Base-by-base conservation (phyloP, 2,888 invertebrate species). In the Osedax frankpressi region DNA sequence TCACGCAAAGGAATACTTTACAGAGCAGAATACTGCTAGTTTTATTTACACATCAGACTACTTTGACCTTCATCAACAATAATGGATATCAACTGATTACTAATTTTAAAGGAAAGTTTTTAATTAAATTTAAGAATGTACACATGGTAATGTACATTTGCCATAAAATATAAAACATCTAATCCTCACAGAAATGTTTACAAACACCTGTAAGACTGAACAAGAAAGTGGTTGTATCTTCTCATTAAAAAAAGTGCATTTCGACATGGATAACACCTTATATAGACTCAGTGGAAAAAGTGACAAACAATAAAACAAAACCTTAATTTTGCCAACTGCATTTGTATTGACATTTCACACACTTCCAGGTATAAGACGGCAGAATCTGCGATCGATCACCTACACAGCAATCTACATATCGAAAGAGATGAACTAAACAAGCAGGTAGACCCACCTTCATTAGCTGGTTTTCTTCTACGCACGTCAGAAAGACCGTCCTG, bases 331-430 rank as follows among this genome's bases (percentile, higher is more conserved):
- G 63, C 63, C 3, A 62, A 62, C 3, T 62, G 63, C 14, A 11
- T 3, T 62, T 62, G 6, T 62, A 62, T 3, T 62, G 6, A 2
- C 6, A 3, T 6, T 62, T 62, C 6, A 11, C 6, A 62, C 3
- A 62, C 14, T 62, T 62, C 63, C 63, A 62, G 63, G 63, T 62
- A 62, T 62, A 11, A 2, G 63, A 62, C 63, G 63, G 14, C 63
- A 62, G 3, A 62, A 0, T 62, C 63, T 62, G 63, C 63, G 63
- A 62, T 3, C 63, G 63, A 11, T 11, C 1, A 62, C 63, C 63
- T 11, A 62, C 63, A 11, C 63, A 62, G 63, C 6, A 11, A 62
- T 62, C 11, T 62, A 2, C 6, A 62, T 3, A 62, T 3, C 1
- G 63, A 62, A 62, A 62, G 3, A 62, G 63, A 62, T 11, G 2